These are phyloP conservation scores for Euthynnus affinis DNA, from an alignment of 2,797 vertebrate species.

Conservation along the genomic window DNA sequence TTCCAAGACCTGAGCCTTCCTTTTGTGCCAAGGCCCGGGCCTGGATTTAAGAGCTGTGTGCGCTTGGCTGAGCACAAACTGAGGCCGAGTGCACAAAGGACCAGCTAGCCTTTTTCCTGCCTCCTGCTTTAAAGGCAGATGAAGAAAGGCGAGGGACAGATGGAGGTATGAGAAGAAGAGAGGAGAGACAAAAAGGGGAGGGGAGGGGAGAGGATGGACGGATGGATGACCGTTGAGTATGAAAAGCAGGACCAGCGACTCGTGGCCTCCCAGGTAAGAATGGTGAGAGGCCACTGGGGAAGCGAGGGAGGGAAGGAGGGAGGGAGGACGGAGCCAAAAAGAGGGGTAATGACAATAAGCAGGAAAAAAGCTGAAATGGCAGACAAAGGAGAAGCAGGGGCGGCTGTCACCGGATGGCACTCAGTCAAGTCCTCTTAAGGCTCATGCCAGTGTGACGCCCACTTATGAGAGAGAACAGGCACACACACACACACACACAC, in stretches of 20 bases:
- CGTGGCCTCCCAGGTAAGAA: slow-evolving; percentile 78
- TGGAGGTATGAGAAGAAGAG: slow-evolving; percentile 72
- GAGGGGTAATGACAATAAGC: slow-evolving; percentile 55
- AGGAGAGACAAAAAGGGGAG: slow-evolving; percentile 31
- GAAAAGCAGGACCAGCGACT: slow-evolving; percentile 71
- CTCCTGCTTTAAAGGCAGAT: slow-evolving; percentile 74
- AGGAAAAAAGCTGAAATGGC: slow-evolving; percentile 45
- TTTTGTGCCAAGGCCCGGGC: slow-evolving; percentile 76
- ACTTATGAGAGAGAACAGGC: slow-evolving; percentile 31
- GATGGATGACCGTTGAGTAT: slow-evolving; percentile 58
- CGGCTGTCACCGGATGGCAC: slow-evolving; percentile 72
- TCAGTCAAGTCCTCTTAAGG: slow-evolving; percentile 70
- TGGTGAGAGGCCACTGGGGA: slow-evolving; percentile 50
- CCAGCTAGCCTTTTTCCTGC: slow-evolving; percentile 76
- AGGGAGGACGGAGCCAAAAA: slow-evolving; percentile 35
- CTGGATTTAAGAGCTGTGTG: slow-evolving; percentile 77
- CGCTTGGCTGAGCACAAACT: slow-evolving; percentile 82
- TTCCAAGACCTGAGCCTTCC: slow-evolving; percentile 71
- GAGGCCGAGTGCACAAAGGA: slow-evolving; percentile 73
- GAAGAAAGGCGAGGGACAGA: slow-evolving; percentile 79
- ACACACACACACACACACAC: slow-evolving; percentile 23
- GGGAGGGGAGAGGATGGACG: slow-evolving; percentile 47
- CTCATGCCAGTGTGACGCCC: slow-evolving; percentile 66
- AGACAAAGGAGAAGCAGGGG: slow-evolving; percentile 52
- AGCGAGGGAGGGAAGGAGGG: neutral